These are phyloP conservation scores for Vireo griseus DNA, from an alignment of 2,797 vertebrate species.

Conservation along the genomic window DNA sequence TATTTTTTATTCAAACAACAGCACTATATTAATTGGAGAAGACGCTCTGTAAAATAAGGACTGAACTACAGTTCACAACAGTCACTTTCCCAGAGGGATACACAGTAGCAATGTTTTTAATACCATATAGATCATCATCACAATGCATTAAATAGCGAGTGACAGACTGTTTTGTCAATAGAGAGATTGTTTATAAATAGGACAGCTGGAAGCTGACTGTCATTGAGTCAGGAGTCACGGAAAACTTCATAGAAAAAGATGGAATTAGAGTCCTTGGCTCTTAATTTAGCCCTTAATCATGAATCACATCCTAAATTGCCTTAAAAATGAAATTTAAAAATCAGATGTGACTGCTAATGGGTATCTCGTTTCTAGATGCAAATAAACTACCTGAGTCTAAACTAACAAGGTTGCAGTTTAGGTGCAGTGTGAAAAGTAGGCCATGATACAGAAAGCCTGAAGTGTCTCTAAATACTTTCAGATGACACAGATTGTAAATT, in stretches of 20 bases:
- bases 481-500: background rate
- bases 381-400: background rate
- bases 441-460: background rate
- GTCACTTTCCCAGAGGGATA: constrained; percentile 4
- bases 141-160: constrained; percentile 47
- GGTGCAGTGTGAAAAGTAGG: background rate
- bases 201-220: constrained; percentile 30
- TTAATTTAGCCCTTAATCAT: background rate
- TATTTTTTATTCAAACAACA: background rate
- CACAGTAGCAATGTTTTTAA: background rate
- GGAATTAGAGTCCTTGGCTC: background rate
- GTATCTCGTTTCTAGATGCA: background rate
- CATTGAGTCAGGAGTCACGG: constrained; percentile 42
- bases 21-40: background rate
- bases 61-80: background rate
- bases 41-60: background rate
- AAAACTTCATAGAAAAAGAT: background rate
- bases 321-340: background rate
- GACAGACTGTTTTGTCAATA: constrained; percentile 63
- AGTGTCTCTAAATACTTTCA: background rate
- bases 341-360: background rate
- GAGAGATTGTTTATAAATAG: constrained; percentile 58
- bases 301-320: background rate
- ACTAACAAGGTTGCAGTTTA: background rate
- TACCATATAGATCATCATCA: constrained; percentile 32